Evolutionary conservation across 1,140 invertebrate species (phyloP).

Genomic region (Acyrthosiphon pisum): DNA sequence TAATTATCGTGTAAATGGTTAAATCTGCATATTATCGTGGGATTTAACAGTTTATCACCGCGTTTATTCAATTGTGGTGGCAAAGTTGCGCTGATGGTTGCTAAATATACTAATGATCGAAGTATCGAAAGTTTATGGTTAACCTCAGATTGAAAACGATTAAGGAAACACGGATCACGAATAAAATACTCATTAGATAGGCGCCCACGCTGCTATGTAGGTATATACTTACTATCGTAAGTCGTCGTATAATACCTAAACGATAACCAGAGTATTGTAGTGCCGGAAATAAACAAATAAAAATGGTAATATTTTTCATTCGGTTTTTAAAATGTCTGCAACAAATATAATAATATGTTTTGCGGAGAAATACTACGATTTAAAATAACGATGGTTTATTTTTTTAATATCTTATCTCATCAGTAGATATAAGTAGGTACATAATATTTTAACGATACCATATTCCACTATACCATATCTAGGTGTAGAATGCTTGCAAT

Average conservation of each 20-base stretch:
- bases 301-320: neutral
- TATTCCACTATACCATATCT: neutral
- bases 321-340: neutral
- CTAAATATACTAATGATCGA: neutral
- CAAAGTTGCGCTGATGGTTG: neutral
- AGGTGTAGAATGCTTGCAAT: neutral
- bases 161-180: neutral
- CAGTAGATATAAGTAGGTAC: no score
- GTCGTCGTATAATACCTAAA: neutral
- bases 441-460: neutral
- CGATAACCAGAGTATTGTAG: neutral
- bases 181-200: neutral
- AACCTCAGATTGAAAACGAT: neutral
- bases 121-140: neutral
- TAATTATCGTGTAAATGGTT: neutral
- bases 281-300: neutral
- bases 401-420: no score
- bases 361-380: neutral
- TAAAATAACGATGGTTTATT: neutral
- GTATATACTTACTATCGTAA: neutral
- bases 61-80: neutral
- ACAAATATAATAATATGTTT: neutral
- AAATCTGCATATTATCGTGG: neutral
- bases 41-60: no score
- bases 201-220: no score